Conservation (phyloP, 2,888 invertebrate species). For the Lycaena phlaeas region DNA sequence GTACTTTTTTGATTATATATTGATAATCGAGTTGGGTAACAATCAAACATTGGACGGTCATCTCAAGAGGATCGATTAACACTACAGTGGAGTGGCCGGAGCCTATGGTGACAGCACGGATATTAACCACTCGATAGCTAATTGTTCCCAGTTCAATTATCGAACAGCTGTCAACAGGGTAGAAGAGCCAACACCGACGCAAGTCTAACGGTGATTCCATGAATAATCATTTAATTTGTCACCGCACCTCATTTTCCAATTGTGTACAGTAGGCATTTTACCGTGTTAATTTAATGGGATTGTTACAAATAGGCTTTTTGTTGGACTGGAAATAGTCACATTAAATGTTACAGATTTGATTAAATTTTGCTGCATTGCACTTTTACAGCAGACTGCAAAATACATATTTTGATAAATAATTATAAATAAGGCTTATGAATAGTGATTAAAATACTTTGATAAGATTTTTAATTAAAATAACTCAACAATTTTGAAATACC, state of each 20-base stretch:
- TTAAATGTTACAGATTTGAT: not conserved
- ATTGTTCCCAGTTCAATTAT: conserved; percentile 70
- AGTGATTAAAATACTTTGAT: no score
- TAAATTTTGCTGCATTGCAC: no score
- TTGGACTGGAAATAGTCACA: not conserved
- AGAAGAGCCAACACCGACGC: conserved; percentile 33
- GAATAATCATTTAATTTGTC: conserved; percentile 8
- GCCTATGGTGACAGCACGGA: conserved; percentile 56
- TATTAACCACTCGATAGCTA: conserved; percentile 67
- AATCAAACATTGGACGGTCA: conserved; percentile 9
- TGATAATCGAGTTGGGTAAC: not conserved
- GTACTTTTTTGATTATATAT: no score
- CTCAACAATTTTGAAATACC: no score
- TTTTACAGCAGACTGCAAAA: not conserved
- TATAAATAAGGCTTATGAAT: no score
- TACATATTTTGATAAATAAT: no score
- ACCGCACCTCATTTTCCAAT: not conserved
- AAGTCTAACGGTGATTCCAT: conserved; percentile 29
- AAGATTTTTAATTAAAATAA: no score
- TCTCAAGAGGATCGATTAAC: conserved; percentile 45
- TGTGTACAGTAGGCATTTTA: not conserved
- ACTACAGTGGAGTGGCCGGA: conserved; percentile 51
- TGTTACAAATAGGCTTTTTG: not conserved
- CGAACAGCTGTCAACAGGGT: conserved; percentile 59
- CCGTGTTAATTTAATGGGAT: not conserved